A percentile compares a stretch with the other conserved stretches of the same genome.
These are phyloP conservation scores for Acleris cristana DNA, from an alignment of 2,888 invertebrate species.

Conservation along the genomic window DNA sequence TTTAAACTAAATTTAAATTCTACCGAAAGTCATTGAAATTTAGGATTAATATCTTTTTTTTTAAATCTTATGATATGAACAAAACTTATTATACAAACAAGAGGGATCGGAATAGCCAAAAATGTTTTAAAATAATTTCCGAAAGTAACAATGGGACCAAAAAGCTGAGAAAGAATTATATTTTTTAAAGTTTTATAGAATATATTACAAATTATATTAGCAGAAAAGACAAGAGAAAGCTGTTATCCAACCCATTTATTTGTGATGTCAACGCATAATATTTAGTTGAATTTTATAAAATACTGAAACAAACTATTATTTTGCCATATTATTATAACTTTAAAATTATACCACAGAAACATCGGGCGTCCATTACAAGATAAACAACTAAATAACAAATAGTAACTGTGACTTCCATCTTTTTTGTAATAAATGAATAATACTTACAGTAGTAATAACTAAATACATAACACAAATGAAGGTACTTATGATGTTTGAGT, in stretches of 20 bases:
- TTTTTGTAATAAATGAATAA: slow-evolving; percentile 26
- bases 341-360: slow-evolving; percentile 23
- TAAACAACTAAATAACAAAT: slow-evolving; percentile 36
- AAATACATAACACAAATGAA: slow-evolving; percentile 34
- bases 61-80: too few species aligned
- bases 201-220: slow-evolving; percentile 1
- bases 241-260: slow-evolving; percentile 3
- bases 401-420: slow-evolving; percentile 34
- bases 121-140: too few species aligned
- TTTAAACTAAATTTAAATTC: too few species aligned
- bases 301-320: slow-evolving; percentile 29
- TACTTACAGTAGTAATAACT: slow-evolving; percentile 33
- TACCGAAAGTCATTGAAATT: too few species aligned
- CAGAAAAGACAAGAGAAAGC: slow-evolving; percentile 2
- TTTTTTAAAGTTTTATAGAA: background rate
- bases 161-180: too few species aligned
- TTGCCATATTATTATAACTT: slow-evolving; percentile 28
- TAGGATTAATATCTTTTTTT: too few species aligned
- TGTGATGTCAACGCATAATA: slow-evolving; percentile 7
- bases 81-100: too few species aligned
- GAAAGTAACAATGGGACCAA: too few species aligned
- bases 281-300: slow-evolving; percentile 23
- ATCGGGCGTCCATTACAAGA: slow-evolving; percentile 27
- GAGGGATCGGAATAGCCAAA: too few species aligned
- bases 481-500: slow-evolving; percentile 35